Evolutionary conservation across 1,140 invertebrate genomes (phyloP).

Genomic region (Nephila pilipes): DNA sequence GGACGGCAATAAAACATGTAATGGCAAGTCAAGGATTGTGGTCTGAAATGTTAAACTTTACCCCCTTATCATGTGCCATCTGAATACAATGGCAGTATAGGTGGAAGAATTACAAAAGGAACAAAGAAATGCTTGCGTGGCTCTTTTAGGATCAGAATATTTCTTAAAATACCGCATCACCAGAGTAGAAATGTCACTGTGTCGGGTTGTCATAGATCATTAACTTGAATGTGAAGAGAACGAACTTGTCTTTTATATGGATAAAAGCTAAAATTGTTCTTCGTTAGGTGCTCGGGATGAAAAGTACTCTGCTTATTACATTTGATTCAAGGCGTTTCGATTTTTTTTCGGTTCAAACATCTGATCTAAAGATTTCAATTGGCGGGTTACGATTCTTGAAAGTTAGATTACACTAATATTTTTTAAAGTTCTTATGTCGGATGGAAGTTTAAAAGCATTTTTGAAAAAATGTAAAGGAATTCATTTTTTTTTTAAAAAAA

Average conservation of each 20-base stretch:
- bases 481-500: too few relatives aligned
- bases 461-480: too few relatives aligned
- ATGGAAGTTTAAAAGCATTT: too few relatives aligned
- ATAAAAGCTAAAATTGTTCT: background rate
- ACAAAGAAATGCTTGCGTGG: constrained; percentile 14
- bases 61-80: background rate
- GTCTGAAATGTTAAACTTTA: constrained; percentile 21
- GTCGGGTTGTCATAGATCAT: constrained; percentile 16
- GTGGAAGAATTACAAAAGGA: background rate
- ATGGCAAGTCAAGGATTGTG: constrained; percentile 25
- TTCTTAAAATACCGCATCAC: constrained; percentile 35
- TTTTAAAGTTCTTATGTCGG: too few relatives aligned
- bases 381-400: too few relatives aligned
- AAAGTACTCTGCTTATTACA: background rate
- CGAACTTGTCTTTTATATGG: background rate
- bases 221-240: background rate
- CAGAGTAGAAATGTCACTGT: background rate
- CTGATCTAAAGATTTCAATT: too few relatives aligned
- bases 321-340: background rate
- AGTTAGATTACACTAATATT: too few relatives aligned
- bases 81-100: constrained; percentile 21
- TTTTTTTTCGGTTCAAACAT: too few relatives aligned
- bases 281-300: background rate
- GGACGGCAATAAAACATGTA: background rate
- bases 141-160: constrained; percentile 3